These are phyloP conservation scores for Cheilosia pagana DNA, from an alignment of 2,888 invertebrate genomes.

Conservation along the genomic window DNA sequence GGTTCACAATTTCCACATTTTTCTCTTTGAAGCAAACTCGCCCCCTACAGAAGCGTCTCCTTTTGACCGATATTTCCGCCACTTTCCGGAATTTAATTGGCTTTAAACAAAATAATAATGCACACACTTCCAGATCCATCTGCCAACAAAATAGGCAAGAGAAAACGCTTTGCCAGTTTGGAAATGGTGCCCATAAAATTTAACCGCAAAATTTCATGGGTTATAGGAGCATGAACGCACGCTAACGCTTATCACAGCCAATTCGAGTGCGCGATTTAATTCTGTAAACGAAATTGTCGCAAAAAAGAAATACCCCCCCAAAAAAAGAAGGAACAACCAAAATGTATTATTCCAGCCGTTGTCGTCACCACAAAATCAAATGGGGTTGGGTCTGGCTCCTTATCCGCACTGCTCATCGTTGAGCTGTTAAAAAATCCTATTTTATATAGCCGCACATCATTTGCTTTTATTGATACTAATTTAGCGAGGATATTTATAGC, in stretches of 20 bases:
- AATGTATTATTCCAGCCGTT: conserved; percentile 43
- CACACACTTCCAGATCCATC: conserved; percentile 21
- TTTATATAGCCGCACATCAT: conserved; percentile 69
- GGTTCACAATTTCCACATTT: too few species aligned
- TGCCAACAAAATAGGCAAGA: conserved; percentile 15
- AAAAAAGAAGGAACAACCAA: conserved; percentile 6
- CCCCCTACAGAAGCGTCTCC: neutral
- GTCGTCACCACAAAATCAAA: conserved; percentile 6
- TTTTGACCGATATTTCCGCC: neutral
- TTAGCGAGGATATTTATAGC: conserved; percentile 49
- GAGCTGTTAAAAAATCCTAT: conserved; percentile 55
- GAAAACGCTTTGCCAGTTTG: conserved; percentile 61
- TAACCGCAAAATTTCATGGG: conserved; percentile 54
- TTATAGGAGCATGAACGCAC: conserved; percentile 49
- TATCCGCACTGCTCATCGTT: conserved; percentile 28
- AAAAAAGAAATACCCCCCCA: conserved; percentile 1
- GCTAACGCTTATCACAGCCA: conserved; percentile 70
- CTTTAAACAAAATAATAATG: conserved; percentile 37
- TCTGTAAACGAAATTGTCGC: conserved; percentile 64
- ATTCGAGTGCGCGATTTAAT: conserved; percentile 66
- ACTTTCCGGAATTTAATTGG: neutral
- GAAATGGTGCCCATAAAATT: conserved; percentile 63
- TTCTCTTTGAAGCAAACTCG: too few species aligned
- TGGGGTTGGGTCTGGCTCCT: conserved; percentile 12
- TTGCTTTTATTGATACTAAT: conserved; percentile 73